Percentiles rank a stretch among this genome's conserved stretches.
Conservation (phyloP, 2,888 invertebrate species). For the Heteropelma amictum region DNA sequence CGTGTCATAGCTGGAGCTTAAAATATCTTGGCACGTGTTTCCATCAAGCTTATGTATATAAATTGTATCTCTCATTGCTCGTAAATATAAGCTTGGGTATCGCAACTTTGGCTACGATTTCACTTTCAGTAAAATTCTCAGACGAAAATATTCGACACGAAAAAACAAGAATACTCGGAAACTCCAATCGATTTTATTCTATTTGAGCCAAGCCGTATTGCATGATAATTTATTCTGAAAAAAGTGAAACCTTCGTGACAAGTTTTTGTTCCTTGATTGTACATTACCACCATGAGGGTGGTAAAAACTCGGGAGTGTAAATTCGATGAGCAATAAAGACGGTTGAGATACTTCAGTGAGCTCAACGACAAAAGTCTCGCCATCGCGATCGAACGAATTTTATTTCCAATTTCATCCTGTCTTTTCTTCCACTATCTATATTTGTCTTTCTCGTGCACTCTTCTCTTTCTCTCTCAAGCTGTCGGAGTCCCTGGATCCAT, state of each 20-base stretch:
- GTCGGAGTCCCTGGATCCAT: not conserved
- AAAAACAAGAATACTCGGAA: too few relatives aligned
- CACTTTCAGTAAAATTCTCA: not conserved
- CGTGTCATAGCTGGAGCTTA: not conserved
- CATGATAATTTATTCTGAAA: too few relatives aligned
- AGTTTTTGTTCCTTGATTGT: too few relatives aligned
- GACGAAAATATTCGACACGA: not conserved
- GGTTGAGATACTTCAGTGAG: not conserved
- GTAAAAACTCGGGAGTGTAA: not conserved
- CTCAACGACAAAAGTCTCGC: conserved; percentile 16
- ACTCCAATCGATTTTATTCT: too few relatives aligned
- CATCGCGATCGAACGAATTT: conserved; percentile 16
- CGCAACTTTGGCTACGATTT: not conserved
- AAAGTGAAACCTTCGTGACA: too few relatives aligned
- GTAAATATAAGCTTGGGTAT: too few relatives aligned
- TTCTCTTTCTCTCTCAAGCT: not conserved
- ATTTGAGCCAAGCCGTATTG: too few relatives aligned
- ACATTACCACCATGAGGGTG: too few relatives aligned
- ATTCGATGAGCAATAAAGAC: not conserved
- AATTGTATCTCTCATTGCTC: too few relatives aligned
- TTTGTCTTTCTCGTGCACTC: not conserved
- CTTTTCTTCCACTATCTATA: not conserved
- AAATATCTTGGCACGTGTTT: not conserved
- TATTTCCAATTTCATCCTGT: conserved; percentile 11
- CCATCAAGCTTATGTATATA: not conserved